Conservation (phyloP, 2,888 invertebrate genomes). For the Dioctria linearis region DNA sequence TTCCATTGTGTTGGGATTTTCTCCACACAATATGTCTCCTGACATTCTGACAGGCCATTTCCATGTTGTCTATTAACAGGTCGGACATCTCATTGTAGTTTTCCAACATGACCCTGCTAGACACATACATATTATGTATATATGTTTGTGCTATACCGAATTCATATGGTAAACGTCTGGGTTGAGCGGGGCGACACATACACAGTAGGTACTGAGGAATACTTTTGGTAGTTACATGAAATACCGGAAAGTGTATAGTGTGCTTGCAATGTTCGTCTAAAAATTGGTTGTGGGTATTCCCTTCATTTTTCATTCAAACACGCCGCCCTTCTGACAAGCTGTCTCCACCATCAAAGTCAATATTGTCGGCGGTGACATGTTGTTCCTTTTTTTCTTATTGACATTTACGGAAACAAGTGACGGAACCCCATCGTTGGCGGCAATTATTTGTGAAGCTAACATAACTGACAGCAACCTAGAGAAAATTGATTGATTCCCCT, state of each 20-base stretch:
- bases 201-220: no score
- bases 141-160: neutral
- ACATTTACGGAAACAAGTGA: neutral
- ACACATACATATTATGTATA: neutral
- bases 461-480: neutral
- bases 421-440: neutral
- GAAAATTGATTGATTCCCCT: slow-evolving; percentile 35
- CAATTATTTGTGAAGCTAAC: neutral
- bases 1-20: slow-evolving; percentile 12
- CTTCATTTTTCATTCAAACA: slow-evolving; percentile 35
- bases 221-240: no score
- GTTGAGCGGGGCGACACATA: neutral
- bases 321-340: slow-evolving; percentile 22
- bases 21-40: slow-evolving; percentile 44
- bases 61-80: slow-evolving; percentile 56
- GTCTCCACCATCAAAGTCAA: slow-evolving; percentile 39
- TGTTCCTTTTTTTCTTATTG: neutral
- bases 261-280: neutral
- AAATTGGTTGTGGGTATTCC: neutral
- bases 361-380: slow-evolving; percentile 18
- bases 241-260: neutral
- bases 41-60: slow-evolving; percentile 56
- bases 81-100: slow-evolving; percentile 55
- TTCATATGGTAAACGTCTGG: neutral
- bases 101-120: slow-evolving; percentile 41